Evolutionary conservation across 2,888 invertebrate genomes (phyloP).

Genomic region (Megamerina dolium): DNA sequence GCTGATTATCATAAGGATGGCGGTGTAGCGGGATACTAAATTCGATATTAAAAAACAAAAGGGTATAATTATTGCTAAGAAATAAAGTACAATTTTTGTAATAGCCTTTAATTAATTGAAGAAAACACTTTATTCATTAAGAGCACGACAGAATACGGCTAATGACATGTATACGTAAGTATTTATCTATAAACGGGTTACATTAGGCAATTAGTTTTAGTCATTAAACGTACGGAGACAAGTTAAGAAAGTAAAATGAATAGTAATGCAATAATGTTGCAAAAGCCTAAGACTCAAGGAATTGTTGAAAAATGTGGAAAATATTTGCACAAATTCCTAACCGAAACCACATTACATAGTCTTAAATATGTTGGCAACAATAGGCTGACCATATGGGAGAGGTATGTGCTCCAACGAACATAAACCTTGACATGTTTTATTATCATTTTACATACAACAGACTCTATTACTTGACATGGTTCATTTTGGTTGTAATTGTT

Average conservation of each 20-base stretch:
- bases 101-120: no score
- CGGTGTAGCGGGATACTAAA: slow-evolving; percentile 62
- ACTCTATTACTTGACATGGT: slow-evolving; percentile 66
- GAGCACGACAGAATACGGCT: no score
- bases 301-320: neutral
- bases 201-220: no score
- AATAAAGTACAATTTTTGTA: no score
- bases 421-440: neutral
- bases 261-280: neutral
- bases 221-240: no score
- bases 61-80: no score
- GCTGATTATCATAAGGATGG: slow-evolving; percentile 79
- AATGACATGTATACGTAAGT: no score
- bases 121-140: no score
- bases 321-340: slow-evolving; percentile 53
- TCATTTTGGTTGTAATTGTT: slow-evolving; percentile 57
- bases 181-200: no score
- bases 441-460: slow-evolving; percentile 42
- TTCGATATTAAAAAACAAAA: no score
- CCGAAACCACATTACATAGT: slow-evolving; percentile 65
- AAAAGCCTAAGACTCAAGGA: neutral
- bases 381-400: slow-evolving; percentile 28
- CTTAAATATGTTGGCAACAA: slow-evolving; percentile 62
- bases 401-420: no score
- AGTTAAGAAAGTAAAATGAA: no score